Evolutionary conservation across 2,113 vertebrate species (phyloP), one percentile per base, ranked within the genome.

Genomic region (Lamprologus tigripictilis): DNA sequence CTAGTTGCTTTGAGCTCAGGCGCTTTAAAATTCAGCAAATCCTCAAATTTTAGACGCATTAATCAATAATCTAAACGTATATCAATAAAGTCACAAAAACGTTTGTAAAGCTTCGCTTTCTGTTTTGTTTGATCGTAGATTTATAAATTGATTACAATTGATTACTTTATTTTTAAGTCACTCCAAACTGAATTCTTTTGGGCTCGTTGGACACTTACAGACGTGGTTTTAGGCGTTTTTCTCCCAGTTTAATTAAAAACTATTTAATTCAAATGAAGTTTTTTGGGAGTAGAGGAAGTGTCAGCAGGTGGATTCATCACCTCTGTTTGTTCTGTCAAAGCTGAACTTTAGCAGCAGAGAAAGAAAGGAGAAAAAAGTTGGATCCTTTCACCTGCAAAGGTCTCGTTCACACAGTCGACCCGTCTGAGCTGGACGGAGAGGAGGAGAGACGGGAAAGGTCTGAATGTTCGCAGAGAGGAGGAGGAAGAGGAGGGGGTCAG

Each of bases 331-430:
- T 16, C 42, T 49, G 42, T 2, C 16, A 19, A 76, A 76, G 26
- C 26, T 47, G n/a, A 73, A 84, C 83, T 49, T 78, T 40, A 42
- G 55, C 76, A 26, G 80, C 71, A 80, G 83, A 57, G 33, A 28
- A 7, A 47, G 37, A 26, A 5, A 12, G n/a, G 8, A 47, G 45
- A 28, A 17, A 12, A 28, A 8, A 71, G 49, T 49, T 16, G 58
- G 31, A 35, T 79, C 26, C 31, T 58, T 61, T 80, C 68, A 85
- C 86, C 84, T 89, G 86, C 87, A 95, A 95, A 94, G 93, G 93
- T 93, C 94, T 80, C 4, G 40, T 92, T 94, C 92, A 83, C 95
- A 94, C 78, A 82, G 58, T 42, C 17, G n/a, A 12, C 21, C 63
- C 2, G 83, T 63, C 55, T 17, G 40, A 89, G 54, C 63, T 4